phyloP scores from a whole-genome alignment of 2,113 vertebrate genomes.

The Cervus canadensis region DNA sequence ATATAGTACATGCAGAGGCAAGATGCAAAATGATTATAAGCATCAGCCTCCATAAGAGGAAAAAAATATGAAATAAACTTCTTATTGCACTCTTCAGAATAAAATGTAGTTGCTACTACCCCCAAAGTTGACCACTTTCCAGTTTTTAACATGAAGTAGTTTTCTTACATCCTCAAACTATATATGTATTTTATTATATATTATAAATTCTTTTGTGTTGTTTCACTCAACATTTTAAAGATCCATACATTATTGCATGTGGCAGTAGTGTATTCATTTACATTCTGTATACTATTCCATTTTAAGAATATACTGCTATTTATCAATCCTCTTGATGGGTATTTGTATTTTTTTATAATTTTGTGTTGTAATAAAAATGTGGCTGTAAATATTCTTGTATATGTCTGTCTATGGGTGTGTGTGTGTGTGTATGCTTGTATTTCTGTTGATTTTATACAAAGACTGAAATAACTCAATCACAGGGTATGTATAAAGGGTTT shows the following conservation, averaged over 20 bases:
- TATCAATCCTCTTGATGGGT: slow-evolving; percentile 33
- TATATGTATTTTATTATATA: not conserved
- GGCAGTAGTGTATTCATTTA: slow-evolving; percentile 43
- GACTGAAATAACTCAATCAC: not conserved
- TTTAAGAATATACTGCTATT: slow-evolving; percentile 36
- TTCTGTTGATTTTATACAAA: slow-evolving; percentile 31
- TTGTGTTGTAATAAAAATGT: slow-evolving; percentile 49
- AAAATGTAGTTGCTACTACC: not conserved
- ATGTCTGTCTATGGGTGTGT: not conserved
- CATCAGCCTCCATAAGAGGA: not conserved
- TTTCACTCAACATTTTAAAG: slow-evolving; percentile 26
- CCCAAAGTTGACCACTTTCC: not conserved
- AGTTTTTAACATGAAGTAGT: not conserved
- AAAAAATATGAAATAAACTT: slow-evolving; percentile 11
- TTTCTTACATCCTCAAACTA: slow-evolving; percentile 33
- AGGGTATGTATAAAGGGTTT: not conserved
- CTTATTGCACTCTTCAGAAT: not conserved
- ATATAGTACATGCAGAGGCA: not conserved
- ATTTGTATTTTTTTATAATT: slow-evolving; percentile 62
- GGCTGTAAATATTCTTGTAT: not conserved
- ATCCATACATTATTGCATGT: slow-evolving; percentile 34
- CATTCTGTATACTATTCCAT: slow-evolving; percentile 43
- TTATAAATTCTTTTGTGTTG: slow-evolving; percentile 14
- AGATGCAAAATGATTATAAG: not conserved
- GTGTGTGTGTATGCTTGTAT: not conserved